Evolutionary conservation across 2,113 vertebrate species (phyloP), one percentile per base, ranked within the genome.

Genomic region (Nesoenas mayeri): DNA sequence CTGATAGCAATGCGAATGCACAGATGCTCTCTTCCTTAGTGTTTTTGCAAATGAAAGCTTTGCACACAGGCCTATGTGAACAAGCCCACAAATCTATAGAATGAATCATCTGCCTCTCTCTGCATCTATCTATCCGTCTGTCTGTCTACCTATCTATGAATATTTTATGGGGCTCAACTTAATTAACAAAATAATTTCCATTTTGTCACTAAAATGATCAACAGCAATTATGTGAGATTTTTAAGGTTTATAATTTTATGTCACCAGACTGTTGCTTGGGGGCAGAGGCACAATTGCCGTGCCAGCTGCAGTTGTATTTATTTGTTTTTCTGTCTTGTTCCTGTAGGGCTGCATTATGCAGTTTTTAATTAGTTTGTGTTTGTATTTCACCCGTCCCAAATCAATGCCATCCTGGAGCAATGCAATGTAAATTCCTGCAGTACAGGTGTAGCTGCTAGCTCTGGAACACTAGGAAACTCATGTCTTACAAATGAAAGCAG

Each of bases 351-450:
- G 96, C 95, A 97, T 98, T 98, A 97, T 98, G 97, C 98, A 97
- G 95, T 96, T 98, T 98, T 98, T 98, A 98, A 98, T 98, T 98
- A 98, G 97, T 98, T 98, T 97, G 98, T 97, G 97, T 97, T 98
- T 97, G 97, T 96, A 95, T 97, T 97, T 98, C 97, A 97, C 97
- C 97, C 97, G 67, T 97, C 97, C 98, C 97, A 97, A 98, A 98
- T 98, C 98, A 98, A 97, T 97, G 98, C 96, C 96, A 97, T 98
- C 98, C 97, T 91, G 85, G 96, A 98, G 98, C 98, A 96, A 97
- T 97, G 97, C 96, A 94, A 96, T 97, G 98, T 98, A 98, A 97
- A 98, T 98, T 97, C 97, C 93, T 97, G 79, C 97, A 97, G 97
- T 98, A 98, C 98, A 98, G 98, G 98, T 98, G 98, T 98, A 98